These are phyloP conservation scores for Agrypnus murinus DNA, from an alignment of 2,888 invertebrate species.

Conservation along the genomic window DNA sequence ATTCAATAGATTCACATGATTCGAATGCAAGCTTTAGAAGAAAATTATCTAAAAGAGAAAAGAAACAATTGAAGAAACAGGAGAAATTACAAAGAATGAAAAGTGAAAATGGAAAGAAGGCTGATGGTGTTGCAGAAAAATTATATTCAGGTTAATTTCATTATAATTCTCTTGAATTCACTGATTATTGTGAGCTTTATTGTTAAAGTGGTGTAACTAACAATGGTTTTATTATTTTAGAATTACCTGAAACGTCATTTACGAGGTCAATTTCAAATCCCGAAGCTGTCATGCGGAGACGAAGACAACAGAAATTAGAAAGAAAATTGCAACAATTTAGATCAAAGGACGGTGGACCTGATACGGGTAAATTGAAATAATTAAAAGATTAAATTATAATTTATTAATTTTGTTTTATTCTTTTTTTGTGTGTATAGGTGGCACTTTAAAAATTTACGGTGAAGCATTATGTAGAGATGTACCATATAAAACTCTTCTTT, in stretches of 20 bases:
- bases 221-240: slow-evolving; percentile 71
- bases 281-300: slow-evolving; percentile 98
- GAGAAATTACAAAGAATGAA: slow-evolving; percentile 89
- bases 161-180: not conserved
- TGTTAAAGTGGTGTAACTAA: not conserved
- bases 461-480: slow-evolving; percentile 96
- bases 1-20: slow-evolving; percentile 81
- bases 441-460: slow-evolving; percentile 95
- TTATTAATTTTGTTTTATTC: slow-evolving; percentile 5
- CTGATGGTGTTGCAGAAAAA: slow-evolving; percentile 90
- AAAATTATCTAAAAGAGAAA: slow-evolving; percentile 97
- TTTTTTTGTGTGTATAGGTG: slow-evolving; percentile 74
- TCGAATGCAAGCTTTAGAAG: slow-evolving; percentile 90
- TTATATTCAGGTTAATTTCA: slow-evolving; percentile 83
- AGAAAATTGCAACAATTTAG: slow-evolving; percentile 96
- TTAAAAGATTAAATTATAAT: slow-evolving; percentile 10
- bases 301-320: slow-evolving; percentile 97
- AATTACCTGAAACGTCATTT: slow-evolving; percentile 98
- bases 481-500: slow-evolving; percentile 97
- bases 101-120: slow-evolving; percentile 77
- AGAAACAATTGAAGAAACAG: slow-evolving; percentile 97
- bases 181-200: slow-evolving; percentile 44
- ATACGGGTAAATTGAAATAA: slow-evolving; percentile 77
- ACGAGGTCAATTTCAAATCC: slow-evolving; percentile 99
- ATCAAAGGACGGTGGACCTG: slow-evolving; percentile 95